Evolutionary conservation across 2,113 vertebrate species (phyloP), one percentile per base, ranked within the genome.

Genomic region (Rynchops niger): DNA sequence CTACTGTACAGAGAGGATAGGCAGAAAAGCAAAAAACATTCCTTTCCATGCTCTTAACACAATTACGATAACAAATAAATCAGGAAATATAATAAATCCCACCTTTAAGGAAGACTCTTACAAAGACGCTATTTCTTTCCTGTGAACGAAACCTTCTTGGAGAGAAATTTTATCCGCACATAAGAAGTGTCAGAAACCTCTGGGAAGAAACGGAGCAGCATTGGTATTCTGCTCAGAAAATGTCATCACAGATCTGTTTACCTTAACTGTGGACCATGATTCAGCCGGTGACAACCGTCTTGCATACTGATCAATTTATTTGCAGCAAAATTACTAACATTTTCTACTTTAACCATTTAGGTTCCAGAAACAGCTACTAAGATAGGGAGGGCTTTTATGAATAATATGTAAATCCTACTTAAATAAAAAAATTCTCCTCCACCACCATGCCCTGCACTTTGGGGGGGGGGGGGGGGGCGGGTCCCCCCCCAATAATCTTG

Each of bases 141-240:
- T 36, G 85, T 3, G 81, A 92, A 74, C 73, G 81, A 78, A 95
- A 93, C 95, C 96, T 97, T 96, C 97, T 94, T 90, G 69, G 94
- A 82, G 97, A 97, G 93, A 74, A 96, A 96, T 95, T 95, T 95
- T 95, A 92, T 96, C 97, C 76, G 95, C 78, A 95, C 78, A 55
- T 92, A 95, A 96, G 97, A 95, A 95, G 97, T 95, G 97, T 95
- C 97, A 98, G 97, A 93, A 96, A 97, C 97, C 97, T 97, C 98
- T 95, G 97, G 97, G 98, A 98, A 97, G 95, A 97, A 96, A 95
- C 56, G 94, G 78, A 86, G 95, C 95, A 87, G 94, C 97, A 98
- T 98, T 98, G 97, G 98, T 98, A 98, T 98, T 98, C 98, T 58
- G 96, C 98, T 98, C 98, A 98, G 98, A 98, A 98, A 98, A 96